Conservation (phyloP, 1,140 invertebrate species). For the Solenopsis fugax region DNA sequence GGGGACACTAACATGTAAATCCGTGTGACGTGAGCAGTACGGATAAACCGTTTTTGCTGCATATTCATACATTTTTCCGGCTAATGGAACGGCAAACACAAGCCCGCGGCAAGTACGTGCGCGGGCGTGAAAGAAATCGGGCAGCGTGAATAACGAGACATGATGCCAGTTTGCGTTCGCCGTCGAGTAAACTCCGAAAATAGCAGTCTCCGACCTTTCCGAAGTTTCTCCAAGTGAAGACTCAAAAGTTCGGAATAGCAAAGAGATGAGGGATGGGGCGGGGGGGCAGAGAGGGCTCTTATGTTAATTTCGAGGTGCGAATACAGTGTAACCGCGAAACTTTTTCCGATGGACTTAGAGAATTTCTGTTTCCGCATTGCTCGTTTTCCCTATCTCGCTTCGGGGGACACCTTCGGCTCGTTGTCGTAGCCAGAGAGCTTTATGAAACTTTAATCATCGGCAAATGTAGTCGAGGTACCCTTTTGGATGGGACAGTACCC, state of each 20-base stretch:
- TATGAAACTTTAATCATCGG: neutral
- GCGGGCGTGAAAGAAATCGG: constrained; percentile 48
- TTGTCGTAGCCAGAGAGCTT: constrained; percentile 4
- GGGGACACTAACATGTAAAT: constrained; percentile 14
- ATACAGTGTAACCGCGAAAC: constrained; percentile 36
- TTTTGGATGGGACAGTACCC: neutral
- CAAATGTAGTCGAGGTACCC: neutral
- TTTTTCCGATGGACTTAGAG: constrained; percentile 65
- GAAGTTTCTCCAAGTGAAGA: constrained; percentile 23
- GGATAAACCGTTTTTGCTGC: constrained; percentile 38
- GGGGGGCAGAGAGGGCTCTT: constrained; percentile 24
- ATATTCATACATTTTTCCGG: constrained; percentile 59
- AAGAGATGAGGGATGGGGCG: neutral
- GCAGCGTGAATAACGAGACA: constrained; percentile 56
- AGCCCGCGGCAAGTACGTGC: neutral
- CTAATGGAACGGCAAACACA: constrained; percentile 56
- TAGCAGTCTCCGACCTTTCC: constrained; percentile 21
- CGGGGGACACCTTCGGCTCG: neutral
- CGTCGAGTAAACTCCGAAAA: constrained; percentile 25
- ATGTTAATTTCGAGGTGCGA: constrained; percentile 71
- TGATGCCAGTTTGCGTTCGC: neutral
- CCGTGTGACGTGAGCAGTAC: neutral
- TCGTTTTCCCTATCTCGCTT: constrained; percentile 8
- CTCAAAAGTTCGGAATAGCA: neutral
- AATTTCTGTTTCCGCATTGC: constrained; percentile 30